Percentiles rank a stretch among this genome's conserved stretches.
These are phyloP conservation scores for Propithecus deckenii DNA, from an alignment of 2,797 vertebrate species.

Conservation along the genomic window DNA sequence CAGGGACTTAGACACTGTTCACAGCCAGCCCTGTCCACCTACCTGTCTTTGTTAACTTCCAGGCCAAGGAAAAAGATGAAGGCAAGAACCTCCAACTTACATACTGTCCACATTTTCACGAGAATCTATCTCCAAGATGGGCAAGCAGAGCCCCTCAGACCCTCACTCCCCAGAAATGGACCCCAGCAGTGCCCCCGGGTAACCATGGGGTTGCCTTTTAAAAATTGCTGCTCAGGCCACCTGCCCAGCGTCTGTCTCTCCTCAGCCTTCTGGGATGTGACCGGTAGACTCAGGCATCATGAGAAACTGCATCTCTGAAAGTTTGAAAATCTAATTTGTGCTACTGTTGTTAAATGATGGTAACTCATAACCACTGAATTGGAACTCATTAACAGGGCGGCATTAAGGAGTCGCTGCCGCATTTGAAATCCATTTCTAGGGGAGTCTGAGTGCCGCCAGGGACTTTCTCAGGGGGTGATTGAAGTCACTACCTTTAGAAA, in stretches of 20 bases:
- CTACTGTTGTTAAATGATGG: constrained; percentile 59
- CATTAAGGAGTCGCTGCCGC: constrained; percentile 45
- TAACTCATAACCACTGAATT: constrained; percentile 50
- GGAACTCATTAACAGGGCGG: constrained; percentile 72
- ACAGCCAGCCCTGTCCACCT: neutral
- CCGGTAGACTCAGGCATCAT: neutral
- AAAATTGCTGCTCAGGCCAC: fast-evolving
- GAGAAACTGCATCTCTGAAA: constrained; percentile 44
- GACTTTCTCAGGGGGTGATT: constrained; percentile 50
- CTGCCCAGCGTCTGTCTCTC: neutral
- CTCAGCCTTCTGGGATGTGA: neutral
- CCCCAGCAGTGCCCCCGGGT: no score
- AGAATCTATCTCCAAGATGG: neutral
- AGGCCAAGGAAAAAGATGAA: neutral
- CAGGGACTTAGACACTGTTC: fast-evolving
- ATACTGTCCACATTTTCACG: neutral
- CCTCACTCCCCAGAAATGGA: neutral
- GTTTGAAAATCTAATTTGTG: constrained; percentile 68
- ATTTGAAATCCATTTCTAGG: constrained; percentile 62
- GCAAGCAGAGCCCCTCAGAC: neutral
- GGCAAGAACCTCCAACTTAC: neutral
- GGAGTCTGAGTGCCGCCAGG: neutral
- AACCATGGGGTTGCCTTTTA: neutral
- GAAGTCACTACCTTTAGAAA: constrained; percentile 65
- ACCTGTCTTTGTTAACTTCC: neutral